phyloP scores from a whole-genome alignment of 2,113 vertebrate species.

The Phycodurus eques region DNA sequence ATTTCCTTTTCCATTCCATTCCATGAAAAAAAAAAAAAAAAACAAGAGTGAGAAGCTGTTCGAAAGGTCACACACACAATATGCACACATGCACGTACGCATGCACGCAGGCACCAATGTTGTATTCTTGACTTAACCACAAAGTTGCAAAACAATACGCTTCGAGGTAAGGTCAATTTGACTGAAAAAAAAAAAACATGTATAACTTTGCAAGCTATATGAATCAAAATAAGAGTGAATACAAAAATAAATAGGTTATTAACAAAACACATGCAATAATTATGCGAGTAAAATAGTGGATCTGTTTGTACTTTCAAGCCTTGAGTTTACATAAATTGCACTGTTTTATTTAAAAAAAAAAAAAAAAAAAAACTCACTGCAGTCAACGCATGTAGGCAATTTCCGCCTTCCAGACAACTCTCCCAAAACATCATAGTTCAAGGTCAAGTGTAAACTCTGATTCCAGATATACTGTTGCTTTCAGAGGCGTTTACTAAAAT shows the following conservation, averaged over 20 bases:
- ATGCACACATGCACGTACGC: background rate
- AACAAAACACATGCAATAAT: background rate
- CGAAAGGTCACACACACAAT: slow-evolving; percentile 38
- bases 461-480: too few species aligned
- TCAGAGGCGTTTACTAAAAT: too few species aligned
- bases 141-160: background rate
- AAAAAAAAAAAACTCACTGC: too few species aligned
- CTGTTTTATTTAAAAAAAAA: background rate
- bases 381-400: background rate
- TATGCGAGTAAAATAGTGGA: background rate
- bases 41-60: slow-evolving; percentile 23
- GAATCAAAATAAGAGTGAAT: background rate
- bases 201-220: too few species aligned
- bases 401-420: background rate
- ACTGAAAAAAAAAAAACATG: background rate
- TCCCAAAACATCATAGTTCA: background rate
- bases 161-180: background rate
- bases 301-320: background rate
- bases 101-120: background rate
- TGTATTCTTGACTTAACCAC: background rate
- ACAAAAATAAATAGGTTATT: background rate
- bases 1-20: background rate
- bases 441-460: too few species aligned
- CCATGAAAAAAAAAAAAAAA: background rate
- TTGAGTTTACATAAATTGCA: background rate